A percentile compares a stretch with the other conserved stretches of the same genome.
Evolutionary conservation across 30 jellyfish, hydroid and myxozoan genomes (phyloP).

Genomic region (Mastigias papua): DNA sequence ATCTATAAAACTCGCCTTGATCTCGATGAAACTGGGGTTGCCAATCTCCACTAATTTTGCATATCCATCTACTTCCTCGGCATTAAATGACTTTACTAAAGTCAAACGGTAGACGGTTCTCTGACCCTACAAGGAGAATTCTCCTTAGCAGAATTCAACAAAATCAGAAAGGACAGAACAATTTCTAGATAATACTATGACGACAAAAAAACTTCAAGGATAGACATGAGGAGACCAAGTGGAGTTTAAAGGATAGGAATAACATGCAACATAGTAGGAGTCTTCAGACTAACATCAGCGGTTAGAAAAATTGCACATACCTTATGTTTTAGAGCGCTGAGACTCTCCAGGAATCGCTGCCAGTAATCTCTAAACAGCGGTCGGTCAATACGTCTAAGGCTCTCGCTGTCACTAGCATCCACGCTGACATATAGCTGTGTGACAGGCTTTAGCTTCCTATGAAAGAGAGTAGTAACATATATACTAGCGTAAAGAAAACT

Average conservation of each 20-base stretch:
- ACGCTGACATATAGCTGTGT: constrained; percentile 99
- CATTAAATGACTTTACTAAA: constrained; percentile 91
- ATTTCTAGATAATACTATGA: no score
- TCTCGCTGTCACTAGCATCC: constrained; percentile 98
- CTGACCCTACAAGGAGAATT: constrained; percentile 95
- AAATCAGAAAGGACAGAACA: no score
- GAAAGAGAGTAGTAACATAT: no score
- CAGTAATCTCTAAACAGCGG: constrained; percentile 98
- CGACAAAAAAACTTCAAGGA: no score
- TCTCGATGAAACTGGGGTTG: constrained; percentile 97
- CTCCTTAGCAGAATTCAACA: no score
- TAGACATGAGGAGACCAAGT: no score
- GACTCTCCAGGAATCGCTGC: constrained; percentile 94
- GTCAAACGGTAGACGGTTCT: constrained; percentile 98
- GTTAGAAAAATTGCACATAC: no score
- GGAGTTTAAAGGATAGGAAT: no score
- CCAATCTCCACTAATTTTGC: constrained; percentile 94
- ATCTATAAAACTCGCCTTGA: constrained; percentile 79
- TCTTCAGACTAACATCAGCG: no score
- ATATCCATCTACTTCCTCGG: constrained; percentile 91
- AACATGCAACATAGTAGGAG: no score
- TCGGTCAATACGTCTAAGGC: constrained; percentile 93
- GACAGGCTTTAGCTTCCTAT: constrained; percentile 93
- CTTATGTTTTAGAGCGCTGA: constrained; percentile 87
- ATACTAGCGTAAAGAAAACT: no score